Conservation (phyloP, 2,797 vertebrate species). For the Pelodytes ibericus region DNA sequence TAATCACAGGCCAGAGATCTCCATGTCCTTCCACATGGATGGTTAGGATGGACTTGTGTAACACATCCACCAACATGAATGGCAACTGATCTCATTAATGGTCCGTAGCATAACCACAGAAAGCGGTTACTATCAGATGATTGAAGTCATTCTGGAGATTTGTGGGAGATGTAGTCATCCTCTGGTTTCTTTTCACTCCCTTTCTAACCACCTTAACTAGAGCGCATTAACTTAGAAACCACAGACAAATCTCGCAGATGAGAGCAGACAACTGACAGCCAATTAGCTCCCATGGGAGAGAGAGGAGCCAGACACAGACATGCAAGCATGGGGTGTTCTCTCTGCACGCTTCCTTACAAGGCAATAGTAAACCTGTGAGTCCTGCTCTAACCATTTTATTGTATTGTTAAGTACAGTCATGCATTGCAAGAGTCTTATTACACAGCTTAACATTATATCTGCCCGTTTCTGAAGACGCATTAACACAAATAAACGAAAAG, state of each 20-base stretch:
- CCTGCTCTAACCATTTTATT: not conserved
- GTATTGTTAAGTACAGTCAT: not conserved
- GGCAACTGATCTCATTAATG: not conserved
- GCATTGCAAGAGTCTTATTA: not conserved
- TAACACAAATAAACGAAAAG: not conserved
- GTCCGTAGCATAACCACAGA: not conserved
- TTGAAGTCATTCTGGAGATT: not conserved
- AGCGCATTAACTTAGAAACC: not conserved
- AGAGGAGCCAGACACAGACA: constrained; percentile 13
- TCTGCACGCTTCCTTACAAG: not conserved
- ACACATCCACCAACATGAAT: too few relatives aligned
- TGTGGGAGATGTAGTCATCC: not conserved
- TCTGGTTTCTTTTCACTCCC: not conserved
- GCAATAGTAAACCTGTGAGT: not conserved
- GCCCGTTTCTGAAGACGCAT: not conserved
- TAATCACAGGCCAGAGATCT: too few relatives aligned
- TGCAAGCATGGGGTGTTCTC: not conserved
- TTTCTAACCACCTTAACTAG: not conserved
- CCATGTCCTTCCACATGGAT: too few relatives aligned
- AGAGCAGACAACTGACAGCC: not conserved
- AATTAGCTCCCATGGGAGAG: constrained; percentile 26
- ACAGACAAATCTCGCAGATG: constrained; percentile 9
- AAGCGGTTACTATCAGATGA: not conserved
- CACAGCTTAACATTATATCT: not conserved
- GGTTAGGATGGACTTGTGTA: too few relatives aligned